phyloP scores from a whole-genome alignment of 2,113 vertebrate genomes.

The Turnix velox region DNA sequence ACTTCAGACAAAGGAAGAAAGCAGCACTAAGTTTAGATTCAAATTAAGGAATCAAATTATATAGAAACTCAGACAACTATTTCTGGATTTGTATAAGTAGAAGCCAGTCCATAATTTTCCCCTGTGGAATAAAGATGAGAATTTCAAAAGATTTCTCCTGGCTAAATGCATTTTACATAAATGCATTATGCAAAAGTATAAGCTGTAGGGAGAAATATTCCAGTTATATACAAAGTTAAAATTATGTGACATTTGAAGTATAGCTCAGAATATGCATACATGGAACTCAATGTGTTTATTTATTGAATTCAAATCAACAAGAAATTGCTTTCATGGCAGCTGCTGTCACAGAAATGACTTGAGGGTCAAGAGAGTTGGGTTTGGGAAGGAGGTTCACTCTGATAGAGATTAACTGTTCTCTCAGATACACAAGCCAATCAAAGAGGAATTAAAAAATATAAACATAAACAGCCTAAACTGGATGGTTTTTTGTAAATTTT shows the following conservation, averaged over 20 bases:
- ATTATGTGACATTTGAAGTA: constrained; percentile 53
- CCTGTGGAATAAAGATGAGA: constrained; percentile 61
- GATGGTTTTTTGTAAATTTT: not conserved
- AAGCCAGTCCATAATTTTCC: constrained; percentile 59
- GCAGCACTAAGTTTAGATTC: not conserved
- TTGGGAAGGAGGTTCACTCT: not conserved
- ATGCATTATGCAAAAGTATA: constrained; percentile 68
- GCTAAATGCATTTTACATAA: constrained; percentile 69
- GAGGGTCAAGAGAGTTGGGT: not conserved
- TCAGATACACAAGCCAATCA: not conserved
- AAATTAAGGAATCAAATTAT: constrained; percentile 62
- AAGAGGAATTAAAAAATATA: fast-evolving
- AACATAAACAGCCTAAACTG: no score
- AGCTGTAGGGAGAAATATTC: constrained; percentile 44
- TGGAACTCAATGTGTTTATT: constrained; percentile 1
- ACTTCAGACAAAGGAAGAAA: constrained; percentile 14
- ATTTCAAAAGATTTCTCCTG: constrained; percentile 66
- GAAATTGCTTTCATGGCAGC: not conserved
- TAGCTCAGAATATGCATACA: constrained; percentile 35
- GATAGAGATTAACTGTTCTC: not conserved
- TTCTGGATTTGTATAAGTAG: constrained; percentile 44
- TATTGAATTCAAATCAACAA: constrained; percentile 5
- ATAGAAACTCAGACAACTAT: constrained; percentile 43
- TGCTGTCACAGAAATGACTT: not conserved
- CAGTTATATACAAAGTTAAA: constrained; percentile 20